A percentile compares a stretch with the other conserved stretches of the same genome.
Conservation (phyloP, 2,888 invertebrate species). For the Thereva unica region DNA sequence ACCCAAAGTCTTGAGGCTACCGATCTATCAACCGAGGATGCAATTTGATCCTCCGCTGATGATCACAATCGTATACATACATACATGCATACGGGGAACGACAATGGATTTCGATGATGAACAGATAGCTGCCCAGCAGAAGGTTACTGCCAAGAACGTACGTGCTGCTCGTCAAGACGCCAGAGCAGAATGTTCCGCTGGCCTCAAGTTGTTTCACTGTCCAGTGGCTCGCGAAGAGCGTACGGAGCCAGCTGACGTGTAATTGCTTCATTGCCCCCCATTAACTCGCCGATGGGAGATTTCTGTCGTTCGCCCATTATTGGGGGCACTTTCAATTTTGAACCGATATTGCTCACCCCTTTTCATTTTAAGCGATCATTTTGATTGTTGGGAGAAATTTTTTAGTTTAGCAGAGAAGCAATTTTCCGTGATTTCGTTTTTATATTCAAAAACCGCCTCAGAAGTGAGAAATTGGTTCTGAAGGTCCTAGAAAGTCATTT, state of each 20-base stretch:
- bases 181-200: too few relatives aligned
- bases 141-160: conserved; percentile 13
- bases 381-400: neutral
- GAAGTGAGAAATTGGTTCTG: too few relatives aligned
- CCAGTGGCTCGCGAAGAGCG: conserved; percentile 37
- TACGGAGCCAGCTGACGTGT: conserved; percentile 9
- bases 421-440: too few relatives aligned
- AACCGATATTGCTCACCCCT: neutral
- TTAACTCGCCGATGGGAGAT: conserved; percentile 1
- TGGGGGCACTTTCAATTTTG: too few relatives aligned
- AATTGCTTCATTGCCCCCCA: conserved; percentile 30
- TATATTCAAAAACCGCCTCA: too few relatives aligned
- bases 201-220: conserved; percentile 35
- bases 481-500: too few relatives aligned
- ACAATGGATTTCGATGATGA: conserved; percentile 36
- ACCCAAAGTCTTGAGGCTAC: conserved; percentile 27
- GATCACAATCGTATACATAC: conserved; percentile 29
- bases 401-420: too few relatives aligned
- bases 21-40: conserved; percentile 36
- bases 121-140: conserved; percentile 33
- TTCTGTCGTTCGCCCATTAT: conserved; percentile 23
- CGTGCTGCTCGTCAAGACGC: too few relatives aligned
- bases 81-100: conserved; percentile 15
- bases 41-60: conserved; percentile 34
- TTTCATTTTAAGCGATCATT: neutral